These are phyloP conservation scores for Gallinago nigripennis DNA, from an alignment of 2,797 vertebrate genomes.

Conservation along the genomic window DNA sequence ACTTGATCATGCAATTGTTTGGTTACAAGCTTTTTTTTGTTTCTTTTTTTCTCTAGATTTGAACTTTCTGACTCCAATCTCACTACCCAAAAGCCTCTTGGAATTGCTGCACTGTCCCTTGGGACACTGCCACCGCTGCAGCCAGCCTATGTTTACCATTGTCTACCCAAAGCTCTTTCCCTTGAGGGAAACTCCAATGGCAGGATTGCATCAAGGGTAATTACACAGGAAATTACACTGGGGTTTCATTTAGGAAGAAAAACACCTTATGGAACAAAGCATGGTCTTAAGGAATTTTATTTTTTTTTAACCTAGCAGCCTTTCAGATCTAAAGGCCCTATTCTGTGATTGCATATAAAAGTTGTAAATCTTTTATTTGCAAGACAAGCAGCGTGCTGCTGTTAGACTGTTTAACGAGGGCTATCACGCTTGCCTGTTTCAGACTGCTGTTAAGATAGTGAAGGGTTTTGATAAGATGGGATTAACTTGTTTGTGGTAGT, in stretches of 20 bases:
- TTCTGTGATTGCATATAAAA: neutral
- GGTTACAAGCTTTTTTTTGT: slow-evolving; percentile 5
- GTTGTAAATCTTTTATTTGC: neutral
- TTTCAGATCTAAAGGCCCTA: neutral
- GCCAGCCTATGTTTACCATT: slow-evolving; percentile 96
- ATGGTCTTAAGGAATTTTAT: neutral
- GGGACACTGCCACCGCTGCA: slow-evolving; percentile 96
- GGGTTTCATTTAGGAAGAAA: slow-evolving; percentile 17
- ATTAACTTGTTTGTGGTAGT: neutral
- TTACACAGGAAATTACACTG: slow-evolving; percentile 53
- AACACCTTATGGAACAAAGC: neutral
- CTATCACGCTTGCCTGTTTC: neutral
- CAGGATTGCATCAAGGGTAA: slow-evolving; percentile 94
- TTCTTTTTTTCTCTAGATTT: slow-evolving; percentile 79
- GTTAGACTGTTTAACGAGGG: neutral
- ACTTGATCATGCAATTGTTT: neutral
- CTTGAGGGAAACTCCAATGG: slow-evolving; percentile 91
- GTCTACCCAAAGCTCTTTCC: slow-evolving; percentile 96
- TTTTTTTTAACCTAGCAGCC: neutral
- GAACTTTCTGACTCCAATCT: slow-evolving; percentile 82
- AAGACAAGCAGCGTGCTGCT: neutral
- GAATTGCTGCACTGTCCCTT: slow-evolving; percentile 90
- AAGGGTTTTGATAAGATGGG: neutral
- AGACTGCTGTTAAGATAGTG: neutral
- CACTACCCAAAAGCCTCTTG: slow-evolving; percentile 89